These are phyloP conservation scores for Chloropsis cyanopogon DNA, from an alignment of 2,113 vertebrate genomes.

Conservation along the genomic window DNA sequence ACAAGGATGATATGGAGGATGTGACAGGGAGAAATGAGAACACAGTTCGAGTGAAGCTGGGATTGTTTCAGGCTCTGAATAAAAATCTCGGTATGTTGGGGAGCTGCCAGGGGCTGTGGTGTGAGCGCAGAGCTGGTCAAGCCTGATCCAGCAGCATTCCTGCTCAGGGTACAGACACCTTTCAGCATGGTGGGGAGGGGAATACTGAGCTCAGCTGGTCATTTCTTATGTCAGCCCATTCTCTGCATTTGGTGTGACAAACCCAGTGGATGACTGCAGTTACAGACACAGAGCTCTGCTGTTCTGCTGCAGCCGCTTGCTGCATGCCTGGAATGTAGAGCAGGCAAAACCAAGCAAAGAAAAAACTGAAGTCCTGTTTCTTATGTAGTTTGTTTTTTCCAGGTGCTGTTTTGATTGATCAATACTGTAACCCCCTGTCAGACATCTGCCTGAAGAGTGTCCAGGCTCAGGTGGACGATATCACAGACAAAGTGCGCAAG, in stretches of 20 bases:
- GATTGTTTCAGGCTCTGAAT: neutral
- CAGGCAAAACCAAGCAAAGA: neutral
- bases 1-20: neutral
- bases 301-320: neutral
- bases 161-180: neutral
- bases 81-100: neutral
- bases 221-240: neutral
- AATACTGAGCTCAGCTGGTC: neutral
- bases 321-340: neutral
- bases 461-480: conserved; percentile 84
- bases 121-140: neutral
- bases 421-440: conserved; percentile 93
- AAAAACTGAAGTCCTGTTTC: conserved; percentile 25
- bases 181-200: neutral
- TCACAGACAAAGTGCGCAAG: conserved; percentile 87
- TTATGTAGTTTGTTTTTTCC: conserved; percentile 19
- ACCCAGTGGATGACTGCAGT: neutral
- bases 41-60: neutral
- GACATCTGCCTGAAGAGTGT: conserved; percentile 84
- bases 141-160: neutral
- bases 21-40: neutral
- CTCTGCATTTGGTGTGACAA: neutral
- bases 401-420: conserved; percentile 94
- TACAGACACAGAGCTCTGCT: neutral
- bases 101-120: neutral